Percentiles rank a stretch among this genome's conserved stretches.
Conservation (phyloP, 1,140 invertebrate species). For the Drosophila tani region DNA sequence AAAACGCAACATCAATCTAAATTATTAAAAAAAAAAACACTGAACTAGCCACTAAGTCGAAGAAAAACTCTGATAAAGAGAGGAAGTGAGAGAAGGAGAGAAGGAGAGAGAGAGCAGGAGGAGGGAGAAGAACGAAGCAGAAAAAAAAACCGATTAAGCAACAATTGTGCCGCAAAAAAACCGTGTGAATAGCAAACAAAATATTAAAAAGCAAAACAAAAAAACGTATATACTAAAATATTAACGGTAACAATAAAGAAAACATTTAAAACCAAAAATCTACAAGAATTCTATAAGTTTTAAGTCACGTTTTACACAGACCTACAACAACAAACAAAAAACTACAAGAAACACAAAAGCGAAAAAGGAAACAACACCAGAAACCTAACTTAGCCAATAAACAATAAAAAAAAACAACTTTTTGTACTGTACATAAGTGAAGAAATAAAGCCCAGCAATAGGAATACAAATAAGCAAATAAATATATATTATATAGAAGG, state of each 20-base stretch:
- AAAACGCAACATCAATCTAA: constrained; percentile 82
- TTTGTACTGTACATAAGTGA: constrained; percentile 61
- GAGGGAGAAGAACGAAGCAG: constrained; percentile 35
- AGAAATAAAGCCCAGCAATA: constrained; percentile 45
- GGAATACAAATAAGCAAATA: constrained; percentile 33
- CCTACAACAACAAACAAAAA: constrained; percentile 42
- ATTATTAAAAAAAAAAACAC: constrained; percentile 61
- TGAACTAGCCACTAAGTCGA: constrained; percentile 50
- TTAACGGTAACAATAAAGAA: constrained; percentile 80
- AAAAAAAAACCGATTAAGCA: constrained; percentile 70
- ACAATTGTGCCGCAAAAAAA: constrained; percentile 78
- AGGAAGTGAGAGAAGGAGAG: constrained; percentile 15
- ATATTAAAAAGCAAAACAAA: constrained; percentile 29
- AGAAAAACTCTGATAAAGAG: constrained; percentile 36
- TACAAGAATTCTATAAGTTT: constrained; percentile 82
- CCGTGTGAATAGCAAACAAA: constrained; percentile 54
- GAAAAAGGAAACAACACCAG: constrained; percentile 55
- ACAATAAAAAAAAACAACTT: constrained; percentile 12
- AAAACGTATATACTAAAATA: constrained; percentile 64
- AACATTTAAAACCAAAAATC: constrained; percentile 84
- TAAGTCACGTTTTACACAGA: constrained; percentile 81
- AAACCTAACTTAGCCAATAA: constrained; percentile 77
- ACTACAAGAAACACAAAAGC: constrained; percentile 40
- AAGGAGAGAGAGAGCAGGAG: constrained; percentile 23
- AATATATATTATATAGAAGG: constrained; percentile 30